Percentiles rank a stretch among this genome's conserved stretches.
Evolutionary conservation across 2,888 invertebrate genomes (phyloP).

Genomic region (Eupithecia subumbrata): DNA sequence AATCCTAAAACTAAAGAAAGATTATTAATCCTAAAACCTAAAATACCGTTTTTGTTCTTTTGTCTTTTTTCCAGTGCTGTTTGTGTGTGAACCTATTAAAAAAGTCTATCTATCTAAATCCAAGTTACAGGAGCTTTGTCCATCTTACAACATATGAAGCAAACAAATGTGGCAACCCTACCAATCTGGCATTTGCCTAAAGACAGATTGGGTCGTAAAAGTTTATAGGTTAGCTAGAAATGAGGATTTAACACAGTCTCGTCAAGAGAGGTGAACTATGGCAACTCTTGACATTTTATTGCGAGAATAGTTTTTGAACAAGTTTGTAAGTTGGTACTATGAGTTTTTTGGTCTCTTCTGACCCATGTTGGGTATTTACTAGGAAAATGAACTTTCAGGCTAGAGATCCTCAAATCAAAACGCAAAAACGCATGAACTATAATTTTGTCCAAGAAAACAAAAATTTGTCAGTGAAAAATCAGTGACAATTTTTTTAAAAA

Average conservation of each 20-base stretch:
- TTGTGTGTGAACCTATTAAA: too few relatives aligned
- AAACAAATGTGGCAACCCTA: conserved; percentile 4
- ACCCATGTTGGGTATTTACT: background rate
- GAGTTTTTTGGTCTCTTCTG: background rate
- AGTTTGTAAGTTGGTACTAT: background rate
- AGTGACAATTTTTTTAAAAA: too few relatives aligned
- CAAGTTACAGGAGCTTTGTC: background rate
- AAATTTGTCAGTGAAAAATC: too few relatives aligned
- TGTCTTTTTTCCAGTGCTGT: too few relatives aligned
- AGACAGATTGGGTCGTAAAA: conserved; percentile 31
- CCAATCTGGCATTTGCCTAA: conserved; percentile 25
- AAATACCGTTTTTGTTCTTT: too few relatives aligned
- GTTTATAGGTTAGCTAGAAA: conserved; percentile 23
- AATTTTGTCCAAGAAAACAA: background rate
- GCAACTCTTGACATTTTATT: background rate
- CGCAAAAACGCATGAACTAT: background rate
- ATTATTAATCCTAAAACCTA: too few relatives aligned
- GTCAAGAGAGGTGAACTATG: background rate
- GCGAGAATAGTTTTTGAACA: conserved; percentile 4
- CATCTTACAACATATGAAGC: background rate
- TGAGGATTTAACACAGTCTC: conserved; percentile 17
- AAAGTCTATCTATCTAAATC: too few relatives aligned
- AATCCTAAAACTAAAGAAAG: too few relatives aligned
- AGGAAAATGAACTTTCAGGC: background rate
- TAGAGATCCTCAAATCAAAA: background rate